Evolutionary conservation across 2,888 invertebrate species (phyloP).

Genomic region (Allolobophora icterica): DNA sequence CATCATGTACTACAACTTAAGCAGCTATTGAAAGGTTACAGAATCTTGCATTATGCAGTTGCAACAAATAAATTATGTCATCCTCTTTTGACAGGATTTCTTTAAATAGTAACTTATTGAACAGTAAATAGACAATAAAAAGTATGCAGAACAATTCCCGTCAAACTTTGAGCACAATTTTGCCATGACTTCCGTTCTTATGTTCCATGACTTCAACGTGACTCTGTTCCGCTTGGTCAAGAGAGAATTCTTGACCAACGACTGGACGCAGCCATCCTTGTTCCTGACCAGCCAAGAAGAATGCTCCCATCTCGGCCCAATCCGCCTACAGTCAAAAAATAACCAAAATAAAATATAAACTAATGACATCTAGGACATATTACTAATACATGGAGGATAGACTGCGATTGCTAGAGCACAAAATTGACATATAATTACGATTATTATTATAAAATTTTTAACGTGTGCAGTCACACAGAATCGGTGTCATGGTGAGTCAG

Average conservation of each 20-base stretch:
- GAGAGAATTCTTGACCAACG: constrained; percentile 63
- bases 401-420: background rate
- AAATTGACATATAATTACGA: background rate
- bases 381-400: no score
- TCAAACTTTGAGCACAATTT: constrained; percentile 52
- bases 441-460: no score
- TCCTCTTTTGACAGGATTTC: background rate
- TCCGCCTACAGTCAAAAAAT: constrained; percentile 60
- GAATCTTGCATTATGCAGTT: background rate
- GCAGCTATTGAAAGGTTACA: background rate
- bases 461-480: no score
- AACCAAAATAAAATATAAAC: background rate
- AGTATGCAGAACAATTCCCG: background rate
- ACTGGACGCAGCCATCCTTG: constrained; percentile 66
- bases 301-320: constrained; percentile 61
- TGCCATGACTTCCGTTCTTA: constrained; percentile 53
- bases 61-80: background rate
- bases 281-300: constrained; percentile 63
- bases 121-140: background rate
- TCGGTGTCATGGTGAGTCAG: no score
- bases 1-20: background rate
- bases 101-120: background rate
- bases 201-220: constrained; percentile 66
- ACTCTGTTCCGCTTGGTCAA: constrained; percentile 64
- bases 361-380: no score